Evolutionary conservation across 2,113 vertebrate genomes (phyloP).

Genomic region (Plecturocebus donacophilus): DNA sequence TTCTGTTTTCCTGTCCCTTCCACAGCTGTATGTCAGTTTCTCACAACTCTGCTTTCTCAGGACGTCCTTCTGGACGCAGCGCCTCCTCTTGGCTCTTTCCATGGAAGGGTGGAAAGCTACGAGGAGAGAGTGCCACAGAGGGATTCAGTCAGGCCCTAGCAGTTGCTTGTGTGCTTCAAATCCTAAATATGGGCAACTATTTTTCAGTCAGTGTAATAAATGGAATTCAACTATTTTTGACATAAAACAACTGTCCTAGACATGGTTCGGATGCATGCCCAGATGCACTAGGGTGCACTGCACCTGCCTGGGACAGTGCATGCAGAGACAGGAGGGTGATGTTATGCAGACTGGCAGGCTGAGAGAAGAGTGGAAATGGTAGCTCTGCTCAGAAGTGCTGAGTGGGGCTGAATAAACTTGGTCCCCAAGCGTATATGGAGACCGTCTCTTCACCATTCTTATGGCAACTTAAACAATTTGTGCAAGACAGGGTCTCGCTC

Average conservation of each 20-base stretch:
- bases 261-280: background rate
- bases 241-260: background rate
- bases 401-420: background rate
- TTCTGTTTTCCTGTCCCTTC: background rate
- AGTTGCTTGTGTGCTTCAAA: background rate
- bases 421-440: background rate
- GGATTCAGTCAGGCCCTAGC: background rate
- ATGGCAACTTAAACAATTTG: background rate
- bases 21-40: background rate
- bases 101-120: background rate
- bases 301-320: background rate
- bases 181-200: background rate
- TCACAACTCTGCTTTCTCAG: background rate
- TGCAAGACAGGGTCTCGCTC: too few relatives aligned
- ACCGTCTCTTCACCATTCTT: background rate
- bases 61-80: background rate
- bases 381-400: background rate
- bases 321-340: too few relatives aligned
- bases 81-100: background rate
- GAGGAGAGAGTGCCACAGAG: background rate
- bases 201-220: background rate
- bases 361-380: background rate
- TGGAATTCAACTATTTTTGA: background rate
- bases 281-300: background rate
- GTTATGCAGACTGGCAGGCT: background rate